Evolutionary conservation across 2,797 vertebrate species (phyloP), one percentile per base, ranked within the genome.

Genomic region (Arnoldichthys spilopterus): DNA sequence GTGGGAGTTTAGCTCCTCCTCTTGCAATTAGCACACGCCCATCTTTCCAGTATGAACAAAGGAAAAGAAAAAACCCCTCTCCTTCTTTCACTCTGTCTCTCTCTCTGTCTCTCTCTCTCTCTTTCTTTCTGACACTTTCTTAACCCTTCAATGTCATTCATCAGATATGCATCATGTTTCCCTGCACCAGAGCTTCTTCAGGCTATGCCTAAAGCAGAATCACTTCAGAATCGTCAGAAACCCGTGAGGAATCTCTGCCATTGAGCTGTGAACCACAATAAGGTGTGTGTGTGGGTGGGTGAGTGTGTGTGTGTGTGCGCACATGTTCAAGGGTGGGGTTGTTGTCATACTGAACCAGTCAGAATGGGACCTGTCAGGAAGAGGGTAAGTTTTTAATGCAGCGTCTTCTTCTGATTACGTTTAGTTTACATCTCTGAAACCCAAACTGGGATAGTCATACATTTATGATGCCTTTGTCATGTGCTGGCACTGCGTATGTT

Each of bases 161-260:
- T 5, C 54, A 59, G 12, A 43, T 53, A n/a, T 75, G 45, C 32
- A 26, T 76, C 77, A 79, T 75, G 47, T 64, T 75, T 79, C 66
- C 72, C 76, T 12, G 56, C 45, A 26, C 51, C n/a, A 76, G 69
- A 56, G 24, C 74, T 76, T 82, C 66, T 32, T 63, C 68, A 22
- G 3, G 24, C 63, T 26, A 18, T 64, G 62, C 51, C 51, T 54
- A 13, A 61, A 61, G 54, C 22, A 8, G 28, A 69, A 43, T 61
- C 56, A 51, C 8, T 64, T 45, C 40, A 28, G 18, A 45, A 18
- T 34, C 54, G 68, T 76, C 76, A 84, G 62, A 71, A 58, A 68
- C 11, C 64, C 40, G 34, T 62, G 72, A 80, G 62, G 69, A 83
- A 85, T 83, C 37, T 79, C n/a, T 78, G 68, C 61, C 80, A 72